phyloP scores from a whole-genome alignment of 2,113 vertebrate genomes.

The Halcyon senegalensis region DNA sequence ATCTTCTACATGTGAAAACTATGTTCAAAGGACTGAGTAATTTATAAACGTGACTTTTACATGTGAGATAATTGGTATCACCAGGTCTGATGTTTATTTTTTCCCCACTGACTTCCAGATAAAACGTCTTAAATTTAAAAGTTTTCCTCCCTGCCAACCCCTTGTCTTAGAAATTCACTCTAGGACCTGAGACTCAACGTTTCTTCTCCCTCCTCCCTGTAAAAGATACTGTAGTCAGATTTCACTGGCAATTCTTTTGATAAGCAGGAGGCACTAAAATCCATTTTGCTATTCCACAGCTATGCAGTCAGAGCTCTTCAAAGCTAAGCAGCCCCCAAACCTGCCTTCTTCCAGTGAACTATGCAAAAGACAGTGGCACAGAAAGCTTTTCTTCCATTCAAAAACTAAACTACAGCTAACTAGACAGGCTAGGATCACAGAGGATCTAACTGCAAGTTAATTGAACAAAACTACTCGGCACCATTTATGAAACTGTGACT shows the following conservation, averaged over 20 bases:
- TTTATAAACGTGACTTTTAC: neutral
- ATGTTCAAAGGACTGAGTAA: neutral
- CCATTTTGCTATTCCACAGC: neutral
- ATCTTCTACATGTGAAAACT: conserved; percentile 1
- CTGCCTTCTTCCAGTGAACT: neutral
- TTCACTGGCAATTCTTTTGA: neutral
- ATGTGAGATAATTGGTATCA: neutral
- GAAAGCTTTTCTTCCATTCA: neutral
- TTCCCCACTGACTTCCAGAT: neutral
- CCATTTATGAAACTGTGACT: neutral
- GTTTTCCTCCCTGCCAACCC: neutral
- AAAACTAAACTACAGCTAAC: neutral
- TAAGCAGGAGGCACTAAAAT: neutral
- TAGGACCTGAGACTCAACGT: neutral
- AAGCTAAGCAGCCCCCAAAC: neutral
- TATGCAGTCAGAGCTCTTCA: neutral
- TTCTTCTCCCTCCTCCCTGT: neutral
- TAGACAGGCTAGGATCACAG: neutral
- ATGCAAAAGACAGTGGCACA: neutral
- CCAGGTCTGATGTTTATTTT: neutral
- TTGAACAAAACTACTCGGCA: neutral
- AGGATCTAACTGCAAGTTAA: neutral
- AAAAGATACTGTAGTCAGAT: neutral
- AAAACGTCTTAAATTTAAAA: neutral
- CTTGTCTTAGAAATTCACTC: neutral